Evolutionary conservation across 2,888 invertebrate genomes (phyloP).

Genomic region (Adelognathus sp.): DNA sequence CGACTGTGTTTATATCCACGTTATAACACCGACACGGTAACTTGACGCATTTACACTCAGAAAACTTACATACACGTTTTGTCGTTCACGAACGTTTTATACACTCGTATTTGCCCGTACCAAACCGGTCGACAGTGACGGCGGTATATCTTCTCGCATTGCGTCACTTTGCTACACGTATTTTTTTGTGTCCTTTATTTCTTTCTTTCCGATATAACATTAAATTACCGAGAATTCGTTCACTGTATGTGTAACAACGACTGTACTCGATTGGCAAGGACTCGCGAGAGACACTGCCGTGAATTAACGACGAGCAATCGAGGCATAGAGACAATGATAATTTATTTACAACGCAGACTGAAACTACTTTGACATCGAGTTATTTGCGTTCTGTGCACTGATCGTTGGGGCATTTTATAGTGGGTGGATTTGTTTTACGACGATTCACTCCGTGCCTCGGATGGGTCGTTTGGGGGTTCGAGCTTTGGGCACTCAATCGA

Average conservation of each 20-base stretch:
- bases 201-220: conserved; percentile 1
- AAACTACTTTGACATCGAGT: not conserved
- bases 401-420: not conserved
- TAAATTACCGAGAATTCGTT: conserved; percentile 56
- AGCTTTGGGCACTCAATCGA: too few species aligned
- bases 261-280: conserved; percentile 46
- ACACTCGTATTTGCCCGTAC: not conserved
- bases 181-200: conserved; percentile 9
- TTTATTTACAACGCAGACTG: conserved; percentile 33
- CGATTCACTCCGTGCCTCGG: not conserved
- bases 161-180: conserved; percentile 28
- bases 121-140: conserved; percentile 18
- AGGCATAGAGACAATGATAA: conserved; percentile 24
- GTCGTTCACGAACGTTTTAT: not conserved
- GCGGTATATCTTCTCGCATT: conserved; percentile 49
- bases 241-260: conserved; percentile 43
- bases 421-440: not conserved
- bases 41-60: not conserved
- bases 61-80: not conserved
- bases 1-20: not conserved
- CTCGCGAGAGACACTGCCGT: not conserved
- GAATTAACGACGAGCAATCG: not conserved
- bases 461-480: not conserved
- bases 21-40: not conserved
- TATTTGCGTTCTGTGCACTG: not conserved